These are phyloP conservation scores for Mactromeris polynyma DNA, from an alignment of 2,888 invertebrate species.

Conservation along the genomic window DNA sequence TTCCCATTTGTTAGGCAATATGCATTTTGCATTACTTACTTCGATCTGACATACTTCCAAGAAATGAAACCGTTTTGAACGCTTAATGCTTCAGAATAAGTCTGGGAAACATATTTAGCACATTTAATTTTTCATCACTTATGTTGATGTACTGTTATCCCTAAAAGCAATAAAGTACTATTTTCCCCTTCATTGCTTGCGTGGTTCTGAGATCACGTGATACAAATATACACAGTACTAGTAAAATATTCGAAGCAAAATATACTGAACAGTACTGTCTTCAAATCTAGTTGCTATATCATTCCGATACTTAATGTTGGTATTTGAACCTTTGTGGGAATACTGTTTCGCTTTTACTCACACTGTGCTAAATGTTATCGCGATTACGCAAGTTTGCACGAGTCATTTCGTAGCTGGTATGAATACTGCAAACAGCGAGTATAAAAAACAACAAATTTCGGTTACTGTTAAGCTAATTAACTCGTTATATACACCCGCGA, in stretches of 20 bases:
- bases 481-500: conserved; percentile 19
- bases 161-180: background rate
- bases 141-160: conserved; percentile 6
- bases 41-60: background rate
- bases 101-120: conserved; percentile 5
- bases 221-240: background rate
- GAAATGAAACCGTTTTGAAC: conserved; percentile 12
- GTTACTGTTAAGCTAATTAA: conserved; percentile 39
- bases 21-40: background rate
- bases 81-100: background rate
- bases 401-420: background rate
- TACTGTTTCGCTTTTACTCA: background rate
- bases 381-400: background rate
- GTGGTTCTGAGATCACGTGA: background rate
- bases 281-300: background rate
- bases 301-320: background rate
- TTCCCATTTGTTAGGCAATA: background rate
- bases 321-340: background rate
- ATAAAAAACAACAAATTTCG: background rate
- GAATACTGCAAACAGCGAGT: background rate
- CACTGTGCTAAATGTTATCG: background rate
- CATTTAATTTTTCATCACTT: conserved; percentile 18
- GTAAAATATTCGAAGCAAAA: background rate
- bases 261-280: background rate
- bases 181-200: background rate